These are phyloP conservation scores for Candidula unifasciata DNA, from an alignment of 2,888 invertebrate genomes.

Conservation along the genomic window DNA sequence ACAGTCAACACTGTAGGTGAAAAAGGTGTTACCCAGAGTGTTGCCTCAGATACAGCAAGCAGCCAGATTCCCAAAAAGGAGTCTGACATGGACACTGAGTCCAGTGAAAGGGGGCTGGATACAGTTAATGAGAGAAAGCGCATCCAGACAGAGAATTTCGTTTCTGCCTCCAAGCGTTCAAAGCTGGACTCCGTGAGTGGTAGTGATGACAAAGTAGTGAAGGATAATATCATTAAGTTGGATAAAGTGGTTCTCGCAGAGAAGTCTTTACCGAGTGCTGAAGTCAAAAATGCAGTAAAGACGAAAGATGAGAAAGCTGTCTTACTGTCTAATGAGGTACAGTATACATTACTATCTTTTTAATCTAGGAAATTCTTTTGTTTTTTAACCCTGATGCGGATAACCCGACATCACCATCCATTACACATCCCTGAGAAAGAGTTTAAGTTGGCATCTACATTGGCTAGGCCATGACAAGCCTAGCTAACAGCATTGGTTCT, in stretches of 20 bases:
- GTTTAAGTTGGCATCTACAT: no score
- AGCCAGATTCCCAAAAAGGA: background rate
- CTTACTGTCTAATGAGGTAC: conserved; percentile 10
- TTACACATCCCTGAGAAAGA: no score
- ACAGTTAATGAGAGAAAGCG: conserved; percentile 12
- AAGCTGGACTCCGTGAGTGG: background rate
- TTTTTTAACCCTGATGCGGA: no score
- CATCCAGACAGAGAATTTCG: background rate
- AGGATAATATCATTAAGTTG: background rate
- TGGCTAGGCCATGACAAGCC: no score
- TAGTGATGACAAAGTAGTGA: background rate
- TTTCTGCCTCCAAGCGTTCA: background rate
- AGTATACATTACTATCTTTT: background rate
- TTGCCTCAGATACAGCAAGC: no score
- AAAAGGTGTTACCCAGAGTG: background rate
- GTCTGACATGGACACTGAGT: background rate
- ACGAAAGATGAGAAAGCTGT: conserved; percentile 7
- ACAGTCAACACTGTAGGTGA: background rate
- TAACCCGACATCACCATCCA: no score
- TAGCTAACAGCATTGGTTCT: no score
- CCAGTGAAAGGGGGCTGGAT: background rate
- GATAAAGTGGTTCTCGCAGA: background rate
- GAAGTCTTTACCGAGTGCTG: background rate
- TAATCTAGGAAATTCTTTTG: no score
- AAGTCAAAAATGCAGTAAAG: no score